Evolutionary conservation across 2,113 vertebrate species (phyloP).

Genomic region (Thryonomys swinderianus): DNA sequence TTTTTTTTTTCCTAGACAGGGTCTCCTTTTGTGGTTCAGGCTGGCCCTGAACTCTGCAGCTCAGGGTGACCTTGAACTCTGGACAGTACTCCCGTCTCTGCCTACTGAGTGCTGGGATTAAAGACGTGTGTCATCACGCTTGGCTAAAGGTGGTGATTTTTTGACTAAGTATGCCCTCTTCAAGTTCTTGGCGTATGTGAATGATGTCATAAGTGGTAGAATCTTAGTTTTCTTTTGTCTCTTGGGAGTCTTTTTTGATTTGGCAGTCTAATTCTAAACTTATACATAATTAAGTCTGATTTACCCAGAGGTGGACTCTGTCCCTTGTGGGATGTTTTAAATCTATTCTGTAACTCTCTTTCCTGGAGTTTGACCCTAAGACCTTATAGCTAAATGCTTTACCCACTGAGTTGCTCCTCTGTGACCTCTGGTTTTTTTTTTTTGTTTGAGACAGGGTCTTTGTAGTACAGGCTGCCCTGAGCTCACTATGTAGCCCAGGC

Average conservation of each 20-base stretch:
- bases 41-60: no score
- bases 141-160: background rate
- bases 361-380: background rate
- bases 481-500: no score
- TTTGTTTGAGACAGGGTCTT: no score
- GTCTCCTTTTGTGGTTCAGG: no score
- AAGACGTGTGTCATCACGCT: no score
- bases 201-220: background rate
- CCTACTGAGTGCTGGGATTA: no score
- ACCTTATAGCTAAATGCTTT: background rate
- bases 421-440: no score
- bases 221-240: background rate
- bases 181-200: background rate
- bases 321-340: background rate
- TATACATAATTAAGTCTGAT: background rate
- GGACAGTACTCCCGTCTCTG: no score
- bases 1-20: no score
- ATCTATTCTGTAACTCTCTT: background rate
- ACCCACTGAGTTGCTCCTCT: background rate
- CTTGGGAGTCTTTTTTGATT: background rate
- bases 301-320: background rate
- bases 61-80: no score
- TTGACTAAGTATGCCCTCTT: background rate
- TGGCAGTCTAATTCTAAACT: constrained; percentile 11
- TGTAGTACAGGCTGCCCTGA: no score